phyloP scores from a whole-genome alignment of 2,888 invertebrate species.

The Blastobasis lacticolella region DNA sequence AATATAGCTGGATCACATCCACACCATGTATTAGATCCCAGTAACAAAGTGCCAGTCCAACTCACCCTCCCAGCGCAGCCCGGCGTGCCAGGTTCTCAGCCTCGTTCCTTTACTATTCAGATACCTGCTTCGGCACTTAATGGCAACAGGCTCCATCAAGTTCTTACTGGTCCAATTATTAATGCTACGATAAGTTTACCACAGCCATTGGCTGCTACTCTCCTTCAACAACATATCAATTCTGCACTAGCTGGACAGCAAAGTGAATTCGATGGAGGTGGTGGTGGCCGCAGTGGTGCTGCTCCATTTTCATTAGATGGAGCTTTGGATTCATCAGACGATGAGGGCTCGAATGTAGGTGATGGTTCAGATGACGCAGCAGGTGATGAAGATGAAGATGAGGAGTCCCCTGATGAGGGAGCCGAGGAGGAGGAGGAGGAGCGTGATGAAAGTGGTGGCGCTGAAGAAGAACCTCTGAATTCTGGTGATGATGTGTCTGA shows the following conservation, averaged over 20 bases:
- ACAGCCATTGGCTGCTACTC: constrained; percentile 83
- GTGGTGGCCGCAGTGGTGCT: constrained; percentile 61
- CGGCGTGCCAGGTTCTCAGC: constrained; percentile 79
- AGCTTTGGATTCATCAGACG: constrained; percentile 81
- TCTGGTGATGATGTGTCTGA: constrained; percentile 98
- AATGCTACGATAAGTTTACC: constrained; percentile 93
- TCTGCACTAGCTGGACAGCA: constrained; percentile 78
- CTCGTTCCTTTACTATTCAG: constrained; percentile 89
- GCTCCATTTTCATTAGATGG: constrained; percentile 74
- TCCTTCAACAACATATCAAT: constrained; percentile 92
- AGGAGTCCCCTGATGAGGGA: constrained; percentile 81
- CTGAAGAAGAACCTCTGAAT: constrained; percentile 92
- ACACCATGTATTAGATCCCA: constrained; percentile 59
- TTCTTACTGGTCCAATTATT: constrained; percentile 90
- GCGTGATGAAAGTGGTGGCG: constrained; percentile 78
- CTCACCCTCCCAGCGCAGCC: constrained; percentile 89
- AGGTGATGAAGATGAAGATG: constrained; percentile 82
- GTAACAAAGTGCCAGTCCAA: constrained; percentile 72
- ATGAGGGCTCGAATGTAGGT: constrained; percentile 78
- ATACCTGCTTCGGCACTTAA: constrained; percentile 90
- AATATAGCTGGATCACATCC: constrained; percentile 51
- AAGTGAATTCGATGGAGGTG: constrained; percentile 64
- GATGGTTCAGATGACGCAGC: constrained; percentile 80
- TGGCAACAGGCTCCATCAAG: constrained; percentile 79
- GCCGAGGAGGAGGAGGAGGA: constrained; percentile 80